phyloP scores from a whole-genome alignment of 2,888 invertebrate species.

The Ceriagrion tenellum region DNA sequence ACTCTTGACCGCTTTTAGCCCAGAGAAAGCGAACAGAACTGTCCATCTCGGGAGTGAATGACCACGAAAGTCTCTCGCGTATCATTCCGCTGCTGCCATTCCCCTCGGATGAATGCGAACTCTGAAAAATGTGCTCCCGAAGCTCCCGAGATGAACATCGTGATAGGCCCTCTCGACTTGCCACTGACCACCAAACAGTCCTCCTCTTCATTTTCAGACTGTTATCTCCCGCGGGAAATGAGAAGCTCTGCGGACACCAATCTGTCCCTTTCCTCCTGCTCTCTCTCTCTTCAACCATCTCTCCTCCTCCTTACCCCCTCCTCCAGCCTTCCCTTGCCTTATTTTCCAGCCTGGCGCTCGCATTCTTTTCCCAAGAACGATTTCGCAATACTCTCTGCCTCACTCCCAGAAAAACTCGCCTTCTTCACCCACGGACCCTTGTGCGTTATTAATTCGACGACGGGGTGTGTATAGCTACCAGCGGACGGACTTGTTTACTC shows the following conservation, averaged over 20 bases:
- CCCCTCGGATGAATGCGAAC: slow-evolving; percentile 21
- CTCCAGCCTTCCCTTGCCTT: slow-evolving; percentile 1
- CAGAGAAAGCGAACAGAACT: not conserved
- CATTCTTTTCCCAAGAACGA: slow-evolving; percentile 5
- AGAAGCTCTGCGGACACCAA: not conserved
- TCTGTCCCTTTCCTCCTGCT: not conserved
- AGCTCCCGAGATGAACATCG: slow-evolving; percentile 42
- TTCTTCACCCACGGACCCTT: slow-evolving; percentile 9
- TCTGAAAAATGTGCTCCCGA: not conserved
- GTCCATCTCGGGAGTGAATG: slow-evolving; percentile 28
- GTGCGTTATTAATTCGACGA: slow-evolving; percentile 61
- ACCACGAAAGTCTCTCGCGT: slow-evolving; percentile 33
- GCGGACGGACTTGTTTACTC: slow-evolving; percentile 50
- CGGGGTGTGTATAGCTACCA: slow-evolving; percentile 10
- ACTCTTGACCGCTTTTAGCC: not conserved
- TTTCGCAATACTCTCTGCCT: not conserved
- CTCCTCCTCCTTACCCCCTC: not conserved
- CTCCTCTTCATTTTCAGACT: slow-evolving; percentile 14
- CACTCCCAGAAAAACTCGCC: slow-evolving; percentile 27
- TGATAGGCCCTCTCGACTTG: not conserved
- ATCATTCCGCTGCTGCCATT: not conserved
- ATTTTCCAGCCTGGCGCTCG: not conserved
- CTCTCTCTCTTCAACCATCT: not conserved
- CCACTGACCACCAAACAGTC: not conserved
- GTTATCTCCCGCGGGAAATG: slow-evolving; percentile 54